Evolutionary conservation across 1,140 invertebrate species (phyloP).

Genomic region (Aphis gossypii): DNA sequence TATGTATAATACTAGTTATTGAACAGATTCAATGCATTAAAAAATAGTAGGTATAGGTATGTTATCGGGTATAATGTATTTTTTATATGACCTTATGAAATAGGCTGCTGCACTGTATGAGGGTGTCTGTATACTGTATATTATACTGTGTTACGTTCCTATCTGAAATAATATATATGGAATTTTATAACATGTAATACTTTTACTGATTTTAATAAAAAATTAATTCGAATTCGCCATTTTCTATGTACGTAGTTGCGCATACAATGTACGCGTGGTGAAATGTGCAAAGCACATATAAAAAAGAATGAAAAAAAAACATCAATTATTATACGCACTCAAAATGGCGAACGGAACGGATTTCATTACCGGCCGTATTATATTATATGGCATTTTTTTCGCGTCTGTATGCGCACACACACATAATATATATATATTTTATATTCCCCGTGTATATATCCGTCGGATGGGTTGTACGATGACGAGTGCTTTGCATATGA

Average conservation of each 20-base stretch:
- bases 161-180: neutral
- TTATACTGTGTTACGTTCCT: neutral
- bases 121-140: neutral
- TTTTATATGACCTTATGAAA: neutral
- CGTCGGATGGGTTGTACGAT: neutral
- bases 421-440: neutral
- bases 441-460: neutral
- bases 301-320: constrained; percentile 11
- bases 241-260: neutral
- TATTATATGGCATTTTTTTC: constrained; percentile 43
- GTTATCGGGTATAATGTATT: neutral
- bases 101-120: neutral
- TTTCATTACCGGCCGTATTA: constrained; percentile 50
- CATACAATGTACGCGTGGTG: neutral
- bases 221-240: constrained; percentile 51
- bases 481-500: constrained; percentile 2
- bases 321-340: constrained; percentile 42
- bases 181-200: neutral
- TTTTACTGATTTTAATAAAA: neutral
- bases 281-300: neutral
- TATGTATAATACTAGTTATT: neutral
- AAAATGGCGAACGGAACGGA: constrained; percentile 54
- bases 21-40: neutral
- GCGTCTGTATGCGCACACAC: neutral
- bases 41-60: neutral